Conservation (phyloP, 2,888 invertebrate genomes). For the Rhogogaster chlorosoma region DNA sequence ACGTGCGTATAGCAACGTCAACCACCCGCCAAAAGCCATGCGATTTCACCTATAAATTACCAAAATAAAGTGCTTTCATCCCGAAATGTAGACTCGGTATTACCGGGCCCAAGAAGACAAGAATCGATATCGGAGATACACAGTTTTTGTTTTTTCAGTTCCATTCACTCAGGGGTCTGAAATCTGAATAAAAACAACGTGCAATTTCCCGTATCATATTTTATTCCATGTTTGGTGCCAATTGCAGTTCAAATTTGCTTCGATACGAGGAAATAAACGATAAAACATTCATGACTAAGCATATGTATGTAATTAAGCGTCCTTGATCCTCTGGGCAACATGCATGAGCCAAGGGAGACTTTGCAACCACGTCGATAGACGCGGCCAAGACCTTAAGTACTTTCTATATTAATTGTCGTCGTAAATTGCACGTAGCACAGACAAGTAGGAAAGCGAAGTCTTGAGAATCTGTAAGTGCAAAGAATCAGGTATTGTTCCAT, state of each 20-base stretch:
- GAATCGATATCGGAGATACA: neutral
- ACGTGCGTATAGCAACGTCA: conserved; percentile 1
- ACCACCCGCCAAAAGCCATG: neutral
- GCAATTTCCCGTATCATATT: neutral
- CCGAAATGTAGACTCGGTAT: neutral
- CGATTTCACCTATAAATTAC: neutral
- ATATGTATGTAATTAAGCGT: neutral
- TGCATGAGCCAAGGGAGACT: neutral
- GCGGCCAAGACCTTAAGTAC: conserved; percentile 37
- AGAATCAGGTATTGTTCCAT: conserved; percentile 37
- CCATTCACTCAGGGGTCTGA: neutral
- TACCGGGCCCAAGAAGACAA: neutral
- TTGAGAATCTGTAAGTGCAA: conserved; percentile 44
- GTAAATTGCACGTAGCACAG: conserved; percentile 45
- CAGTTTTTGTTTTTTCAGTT: neutral
- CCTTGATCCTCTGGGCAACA: conserved; percentile 2
- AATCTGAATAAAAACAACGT: neutral
- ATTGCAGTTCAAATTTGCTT: neutral
- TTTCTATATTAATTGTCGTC: conserved; percentile 35
- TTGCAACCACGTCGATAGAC: neutral
- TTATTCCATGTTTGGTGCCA: neutral
- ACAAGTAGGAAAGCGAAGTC: conserved; percentile 44
- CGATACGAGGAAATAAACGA: neutral
- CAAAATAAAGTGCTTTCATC: neutral
- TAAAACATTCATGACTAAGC: neutral